A percentile compares a stretch with the other conserved stretches of the same genome.
phyloP scores from a whole-genome alignment of 1,140 invertebrate species.

The Euura saliciscinereae region DNA sequence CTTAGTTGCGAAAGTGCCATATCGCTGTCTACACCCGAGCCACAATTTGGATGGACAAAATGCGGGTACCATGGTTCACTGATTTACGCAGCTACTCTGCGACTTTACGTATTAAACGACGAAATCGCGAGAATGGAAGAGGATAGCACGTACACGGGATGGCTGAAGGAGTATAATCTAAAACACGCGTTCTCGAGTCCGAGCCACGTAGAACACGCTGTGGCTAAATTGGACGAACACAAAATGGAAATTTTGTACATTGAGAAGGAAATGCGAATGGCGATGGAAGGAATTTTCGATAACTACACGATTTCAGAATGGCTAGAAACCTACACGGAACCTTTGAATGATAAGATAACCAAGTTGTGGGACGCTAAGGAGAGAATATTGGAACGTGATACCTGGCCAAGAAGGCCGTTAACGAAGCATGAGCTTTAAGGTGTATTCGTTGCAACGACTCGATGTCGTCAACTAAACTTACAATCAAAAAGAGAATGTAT shows the following conservation, averaged over 20 bases:
- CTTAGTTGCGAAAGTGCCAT: constrained; percentile 46
- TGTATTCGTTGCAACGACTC: too few species aligned
- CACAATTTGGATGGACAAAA: constrained; percentile 54
- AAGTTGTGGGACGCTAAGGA: constrained; percentile 61
- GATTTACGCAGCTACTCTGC: constrained; percentile 43
- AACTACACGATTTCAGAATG: constrained; percentile 77
- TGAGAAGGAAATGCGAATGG: constrained; percentile 67
- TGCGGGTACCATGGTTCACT: constrained; percentile 46
- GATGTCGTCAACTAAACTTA: too few species aligned
- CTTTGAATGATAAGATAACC: constrained; percentile 62
- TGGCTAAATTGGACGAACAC: constrained; percentile 67
- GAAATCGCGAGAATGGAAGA: constrained; percentile 51
- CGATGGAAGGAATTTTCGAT: constrained; percentile 74
- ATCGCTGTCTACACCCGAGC: constrained; percentile 48
- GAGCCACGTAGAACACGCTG: constrained; percentile 72
- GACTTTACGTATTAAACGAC: constrained; percentile 43
- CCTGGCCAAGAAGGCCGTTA: constrained; percentile 66
- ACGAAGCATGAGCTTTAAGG: constrained; percentile 31
- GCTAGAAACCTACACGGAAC: constrained; percentile 71
- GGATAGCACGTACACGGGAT: constrained; percentile 63
- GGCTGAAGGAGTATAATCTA: constrained; percentile 82
- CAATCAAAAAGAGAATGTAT: too few species aligned
- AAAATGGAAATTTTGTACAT: constrained; percentile 67
- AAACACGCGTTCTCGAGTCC: constrained; percentile 79
- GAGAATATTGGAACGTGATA: constrained; percentile 58